Conservation (phyloP, 2,113 vertebrate species). For the Microcebus ravelobensis region DNA sequence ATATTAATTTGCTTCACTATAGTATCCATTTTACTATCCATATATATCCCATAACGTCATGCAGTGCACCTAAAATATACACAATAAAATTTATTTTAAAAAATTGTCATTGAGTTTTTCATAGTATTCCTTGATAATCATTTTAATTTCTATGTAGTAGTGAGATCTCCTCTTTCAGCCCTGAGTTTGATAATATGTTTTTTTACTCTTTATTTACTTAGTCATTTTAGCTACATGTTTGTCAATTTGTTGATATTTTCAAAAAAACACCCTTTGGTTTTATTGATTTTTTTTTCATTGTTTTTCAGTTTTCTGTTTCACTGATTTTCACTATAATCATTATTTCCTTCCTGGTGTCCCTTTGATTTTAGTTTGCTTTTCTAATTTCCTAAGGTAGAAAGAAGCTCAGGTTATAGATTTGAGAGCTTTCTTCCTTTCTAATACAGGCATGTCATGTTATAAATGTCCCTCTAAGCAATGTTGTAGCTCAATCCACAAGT, state of each 20-base stretch:
- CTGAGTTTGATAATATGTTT: too few species aligned
- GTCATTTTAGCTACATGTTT: neutral
- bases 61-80: neutral
- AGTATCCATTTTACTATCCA: neutral
- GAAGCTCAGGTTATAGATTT: neutral
- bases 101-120: too few species aligned
- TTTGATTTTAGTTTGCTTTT: neutral
- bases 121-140: neutral
- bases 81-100: neutral
- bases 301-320: neutral
- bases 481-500: neutral
- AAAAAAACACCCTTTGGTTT: neutral
- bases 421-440: neutral
- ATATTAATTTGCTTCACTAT: neutral
- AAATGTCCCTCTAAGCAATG: neutral
- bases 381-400: neutral
- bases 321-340: neutral
- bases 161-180: neutral
- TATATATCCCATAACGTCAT: neutral
- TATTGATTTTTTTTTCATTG: neutral
- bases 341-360: neutral
- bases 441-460: neutral
- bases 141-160: neutral
- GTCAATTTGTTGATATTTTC: neutral
- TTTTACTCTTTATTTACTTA: neutral